Evolutionary conservation across 2,888 invertebrate species (phyloP).

Genomic region (Lithophane leautieri): DNA sequence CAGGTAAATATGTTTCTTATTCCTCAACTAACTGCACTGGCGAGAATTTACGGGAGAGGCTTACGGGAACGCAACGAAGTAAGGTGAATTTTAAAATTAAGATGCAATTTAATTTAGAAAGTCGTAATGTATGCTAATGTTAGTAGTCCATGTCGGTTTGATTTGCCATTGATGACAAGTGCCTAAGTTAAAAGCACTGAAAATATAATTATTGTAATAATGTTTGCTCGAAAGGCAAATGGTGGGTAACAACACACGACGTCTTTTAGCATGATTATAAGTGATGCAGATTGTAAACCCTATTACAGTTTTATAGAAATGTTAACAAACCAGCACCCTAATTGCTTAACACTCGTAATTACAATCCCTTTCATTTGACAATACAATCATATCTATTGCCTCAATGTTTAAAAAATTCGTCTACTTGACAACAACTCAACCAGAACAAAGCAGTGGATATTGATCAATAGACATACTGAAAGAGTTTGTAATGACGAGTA

Average conservation of each 20-base stretch:
- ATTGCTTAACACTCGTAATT: constrained; percentile 4
- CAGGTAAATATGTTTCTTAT: constrained; percentile 74
- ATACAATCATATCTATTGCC: background rate
- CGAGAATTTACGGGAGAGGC: constrained; percentile 31
- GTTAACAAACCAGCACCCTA: constrained; percentile 1
- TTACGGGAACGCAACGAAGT: constrained; percentile 44
- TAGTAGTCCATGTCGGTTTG: constrained; percentile 6
- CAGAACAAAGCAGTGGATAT: background rate
- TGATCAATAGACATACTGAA: background rate
- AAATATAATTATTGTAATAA: background rate
- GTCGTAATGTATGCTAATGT: background rate
- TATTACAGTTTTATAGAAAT: constrained; percentile 2
- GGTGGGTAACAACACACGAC: background rate
- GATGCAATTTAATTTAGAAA: constrained; percentile 7
- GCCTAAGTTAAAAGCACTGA: background rate
- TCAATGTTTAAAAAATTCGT: background rate
- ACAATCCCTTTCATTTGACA: background rate
- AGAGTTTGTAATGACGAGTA: background rate
- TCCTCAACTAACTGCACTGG: constrained; percentile 18
- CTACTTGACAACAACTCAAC: background rate
- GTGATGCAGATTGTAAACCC: constrained; percentile 9
- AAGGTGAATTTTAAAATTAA: background rate
- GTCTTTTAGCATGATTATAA: constrained; percentile 2
- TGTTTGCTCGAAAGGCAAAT: background rate
- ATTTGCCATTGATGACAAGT: constrained; percentile 5